A percentile compares a stretch with the other conserved stretches of the same genome.
Conservation (phyloP, 92 coral and sea anemone species). For the Porites evermanni region DNA sequence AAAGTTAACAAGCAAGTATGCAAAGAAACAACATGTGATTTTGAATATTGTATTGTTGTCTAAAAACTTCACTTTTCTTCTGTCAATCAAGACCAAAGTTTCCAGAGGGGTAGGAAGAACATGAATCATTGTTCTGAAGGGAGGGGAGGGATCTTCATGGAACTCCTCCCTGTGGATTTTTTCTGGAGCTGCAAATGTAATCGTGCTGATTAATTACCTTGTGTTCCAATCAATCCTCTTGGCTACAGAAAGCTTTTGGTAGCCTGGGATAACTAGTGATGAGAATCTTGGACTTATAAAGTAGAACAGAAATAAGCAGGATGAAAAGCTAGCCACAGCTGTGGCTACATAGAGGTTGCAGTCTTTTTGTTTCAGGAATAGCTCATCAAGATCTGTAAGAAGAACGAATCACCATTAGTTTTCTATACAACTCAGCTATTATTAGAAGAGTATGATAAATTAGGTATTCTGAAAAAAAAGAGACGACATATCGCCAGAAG, state of each 20-base stretch:
- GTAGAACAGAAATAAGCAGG: conserved; percentile 44
- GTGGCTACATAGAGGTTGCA: not conserved
- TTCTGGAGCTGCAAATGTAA: not conserved
- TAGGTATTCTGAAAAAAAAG: too few species aligned
- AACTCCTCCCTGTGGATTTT: too few species aligned
- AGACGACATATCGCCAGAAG: too few species aligned
- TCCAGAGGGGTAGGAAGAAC: too few species aligned
- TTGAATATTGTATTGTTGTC: too few species aligned
- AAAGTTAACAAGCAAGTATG: too few species aligned
- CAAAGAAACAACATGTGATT: not conserved
- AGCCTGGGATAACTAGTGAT: conserved; percentile 40
- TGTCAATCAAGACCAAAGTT: too few species aligned
- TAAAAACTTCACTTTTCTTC: too few species aligned
- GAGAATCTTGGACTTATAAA: conserved; percentile 71
- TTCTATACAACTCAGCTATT: too few species aligned
- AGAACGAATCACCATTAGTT: not conserved
- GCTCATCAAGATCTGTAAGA: conserved; percentile 7
- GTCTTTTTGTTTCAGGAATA: not conserved
- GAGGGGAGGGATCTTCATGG: too few species aligned
- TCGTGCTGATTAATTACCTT: conserved; percentile 54
- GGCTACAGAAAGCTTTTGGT: conserved; percentile 60
- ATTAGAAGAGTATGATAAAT: too few species aligned
- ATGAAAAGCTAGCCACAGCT: conserved; percentile 25
- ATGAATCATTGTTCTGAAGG: not conserved
- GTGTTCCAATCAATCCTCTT: conserved; percentile 91